These are phyloP conservation scores for Elegia similella DNA, from an alignment of 2,888 invertebrate species.

Conservation along the genomic window DNA sequence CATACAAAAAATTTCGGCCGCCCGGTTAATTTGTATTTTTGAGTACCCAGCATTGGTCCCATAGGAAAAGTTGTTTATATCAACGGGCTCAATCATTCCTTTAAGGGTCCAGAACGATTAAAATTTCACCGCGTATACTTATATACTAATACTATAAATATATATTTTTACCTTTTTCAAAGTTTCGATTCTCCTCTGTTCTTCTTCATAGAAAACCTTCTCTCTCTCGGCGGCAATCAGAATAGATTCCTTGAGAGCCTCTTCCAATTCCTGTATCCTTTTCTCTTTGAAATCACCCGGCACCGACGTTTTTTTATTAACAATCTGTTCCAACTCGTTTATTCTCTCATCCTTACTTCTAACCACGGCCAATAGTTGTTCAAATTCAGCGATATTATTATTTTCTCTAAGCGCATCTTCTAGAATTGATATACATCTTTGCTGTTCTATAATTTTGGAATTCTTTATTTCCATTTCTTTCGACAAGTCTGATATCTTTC, in stretches of 20 bases:
- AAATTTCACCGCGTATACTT: no score
- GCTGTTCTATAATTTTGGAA: slow-evolving; percentile 79
- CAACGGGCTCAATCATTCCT: no score
- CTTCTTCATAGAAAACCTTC: slow-evolving; percentile 84
- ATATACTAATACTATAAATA: no score
- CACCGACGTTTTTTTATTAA: slow-evolving; percentile 71
- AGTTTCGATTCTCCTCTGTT: slow-evolving; percentile 83
- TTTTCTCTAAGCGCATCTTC: slow-evolving; percentile 80
- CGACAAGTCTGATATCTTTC: slow-evolving; percentile 66
- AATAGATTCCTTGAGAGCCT: slow-evolving; percentile 91
- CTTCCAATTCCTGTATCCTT: slow-evolving; percentile 88
- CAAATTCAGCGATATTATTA: slow-evolving; percentile 80
- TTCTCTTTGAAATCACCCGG: slow-evolving; percentile 68
- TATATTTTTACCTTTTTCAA: slow-evolving; percentile 84
- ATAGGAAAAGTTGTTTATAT: no score
- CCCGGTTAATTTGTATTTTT: no score
- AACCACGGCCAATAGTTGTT: slow-evolving; percentile 80
- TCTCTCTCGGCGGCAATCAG: slow-evolving; percentile 86
- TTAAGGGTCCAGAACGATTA: no score
- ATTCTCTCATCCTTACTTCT: slow-evolving; percentile 86
- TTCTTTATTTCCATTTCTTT: slow-evolving; percentile 76
- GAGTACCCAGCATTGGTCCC: no score
- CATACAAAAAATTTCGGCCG: no score
- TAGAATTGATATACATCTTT: slow-evolving; percentile 75
- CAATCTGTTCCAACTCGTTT: slow-evolving; percentile 87